Base-by-base conservation (phyloP, 2,797 vertebrate genomes). In the Epinephelus awoara region DNA sequence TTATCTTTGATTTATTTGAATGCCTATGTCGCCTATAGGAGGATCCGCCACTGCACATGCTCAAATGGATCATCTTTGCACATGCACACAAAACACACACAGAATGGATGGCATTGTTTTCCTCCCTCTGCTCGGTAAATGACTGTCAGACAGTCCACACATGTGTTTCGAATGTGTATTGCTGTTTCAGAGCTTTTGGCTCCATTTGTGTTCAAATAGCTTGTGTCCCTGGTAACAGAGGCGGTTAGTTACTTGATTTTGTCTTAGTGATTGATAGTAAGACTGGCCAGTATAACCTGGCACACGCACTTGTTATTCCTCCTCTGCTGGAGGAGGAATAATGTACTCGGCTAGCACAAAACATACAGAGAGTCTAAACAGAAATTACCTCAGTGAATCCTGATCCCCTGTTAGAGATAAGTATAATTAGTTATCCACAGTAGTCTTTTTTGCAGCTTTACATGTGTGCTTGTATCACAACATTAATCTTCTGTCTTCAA, bases 381-480 rank as follows among this genome's bases (percentile, higher is more conserved):
- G 52, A 88, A 88, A 82, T 82, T 59, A 85, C 71, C 80, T 79
- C 51, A 13, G 66, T 67, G 76, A 80, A 75, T 85, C 76, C 71
- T 68, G 84, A 90, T 82, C 82, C 72, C 21, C 54, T 34, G 70
- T 80, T 83, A 62, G 66, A 77, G 80, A 86, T 86, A 83, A 87
- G 55, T 75, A 81, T 86, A 85, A 86, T 89, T 88, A 90, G 74
- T 79, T 65, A 83, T 68, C 68, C 64, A 58, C 82, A 80, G 67
- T n/a, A 50, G 71, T 77, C 34, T 67, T 57, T 82, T 80, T 55
- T 70, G 55, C 62, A 61, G 77, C 58, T 75, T 75, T 78, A 73
- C 67, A 59, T 51, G 54, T 72, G 25, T 64, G 72, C 72, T 69
- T 27, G 29, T 80, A 80, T 86, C 74, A 68, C 61, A 78, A 58